A percentile compares a stretch with the other conserved stretches of the same genome.
Conservation (phyloP, 2,113 vertebrate species). For the Pelecanoides urinatrix region DNA sequence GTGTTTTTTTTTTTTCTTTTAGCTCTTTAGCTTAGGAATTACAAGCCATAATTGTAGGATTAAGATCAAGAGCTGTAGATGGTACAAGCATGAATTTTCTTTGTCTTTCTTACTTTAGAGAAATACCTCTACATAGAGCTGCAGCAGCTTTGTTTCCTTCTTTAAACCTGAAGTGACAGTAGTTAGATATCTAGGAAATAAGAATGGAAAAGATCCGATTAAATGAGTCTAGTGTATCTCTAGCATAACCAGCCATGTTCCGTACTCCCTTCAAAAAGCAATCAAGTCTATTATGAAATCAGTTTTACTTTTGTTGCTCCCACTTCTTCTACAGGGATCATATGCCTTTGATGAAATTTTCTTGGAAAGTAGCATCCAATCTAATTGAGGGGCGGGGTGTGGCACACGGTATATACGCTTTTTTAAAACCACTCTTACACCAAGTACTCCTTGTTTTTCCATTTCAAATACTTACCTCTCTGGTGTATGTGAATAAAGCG, state of each 20-base stretch:
- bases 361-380: not conserved
- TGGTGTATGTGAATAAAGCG: not conserved
- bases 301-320: not conserved
- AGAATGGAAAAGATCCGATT: not conserved
- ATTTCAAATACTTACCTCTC: not conserved
- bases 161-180: not conserved
- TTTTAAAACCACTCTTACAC: not conserved
- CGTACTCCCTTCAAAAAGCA: not conserved
- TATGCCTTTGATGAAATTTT: not conserved
- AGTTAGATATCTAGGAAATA: not conserved
- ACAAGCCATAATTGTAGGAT: not conserved
- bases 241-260: not conserved
- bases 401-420: rapidly evolving
- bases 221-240: not conserved
- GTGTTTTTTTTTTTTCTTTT: not conserved
- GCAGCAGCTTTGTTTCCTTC: not conserved
- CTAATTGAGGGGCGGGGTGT: not conserved
- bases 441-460: not conserved
- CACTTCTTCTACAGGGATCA: not conserved
- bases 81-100: not conserved
- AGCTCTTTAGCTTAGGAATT: not conserved
- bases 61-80: not conserved
- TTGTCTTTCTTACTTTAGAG: not conserved
- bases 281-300: not conserved
- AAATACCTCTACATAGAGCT: not conserved